Evolutionary conservation across 2,797 vertebrate species (phyloP).

Genomic region (Tarsius wallacei): DNA sequence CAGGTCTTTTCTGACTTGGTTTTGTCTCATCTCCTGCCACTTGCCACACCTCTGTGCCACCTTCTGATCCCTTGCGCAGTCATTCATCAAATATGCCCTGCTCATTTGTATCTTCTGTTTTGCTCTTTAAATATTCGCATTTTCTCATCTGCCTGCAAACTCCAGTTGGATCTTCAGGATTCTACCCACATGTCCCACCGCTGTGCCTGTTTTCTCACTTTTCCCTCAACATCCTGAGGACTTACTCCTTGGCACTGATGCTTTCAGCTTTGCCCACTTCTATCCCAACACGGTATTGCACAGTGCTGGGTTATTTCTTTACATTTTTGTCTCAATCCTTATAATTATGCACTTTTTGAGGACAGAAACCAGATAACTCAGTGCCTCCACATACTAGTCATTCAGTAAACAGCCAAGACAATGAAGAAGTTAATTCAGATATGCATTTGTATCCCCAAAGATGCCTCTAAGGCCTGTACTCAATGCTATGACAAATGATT

Average conservation of each 20-base stretch:
- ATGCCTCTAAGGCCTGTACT: rapidly evolving
- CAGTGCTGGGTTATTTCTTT: not conserved
- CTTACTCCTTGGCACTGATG: not conserved
- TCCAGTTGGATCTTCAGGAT: not conserved
- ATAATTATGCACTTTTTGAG: not conserved
- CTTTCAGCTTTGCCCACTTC: not conserved
- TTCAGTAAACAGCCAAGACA: not conserved
- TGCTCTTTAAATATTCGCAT: not conserved
- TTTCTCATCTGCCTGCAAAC: not conserved
- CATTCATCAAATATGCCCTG: rapidly evolving
- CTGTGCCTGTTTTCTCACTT: not conserved
- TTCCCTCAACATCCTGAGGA: not conserved
- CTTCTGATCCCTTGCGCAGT: not conserved
- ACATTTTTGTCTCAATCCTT: not conserved
- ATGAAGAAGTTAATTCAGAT: not conserved
- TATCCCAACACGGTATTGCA: rapidly evolving
- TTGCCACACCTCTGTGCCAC: rapidly evolving
- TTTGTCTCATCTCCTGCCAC: not conserved
- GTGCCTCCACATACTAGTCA: rapidly evolving
- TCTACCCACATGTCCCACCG: rapidly evolving
- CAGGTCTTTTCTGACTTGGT: not conserved
- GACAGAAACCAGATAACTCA: not conserved
- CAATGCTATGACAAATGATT: not conserved
- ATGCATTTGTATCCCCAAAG: not conserved
- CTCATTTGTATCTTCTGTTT: not conserved